Base-by-base conservation (phyloP, 2,113 vertebrate genomes). In the Megatriorchis doriae region DNA sequence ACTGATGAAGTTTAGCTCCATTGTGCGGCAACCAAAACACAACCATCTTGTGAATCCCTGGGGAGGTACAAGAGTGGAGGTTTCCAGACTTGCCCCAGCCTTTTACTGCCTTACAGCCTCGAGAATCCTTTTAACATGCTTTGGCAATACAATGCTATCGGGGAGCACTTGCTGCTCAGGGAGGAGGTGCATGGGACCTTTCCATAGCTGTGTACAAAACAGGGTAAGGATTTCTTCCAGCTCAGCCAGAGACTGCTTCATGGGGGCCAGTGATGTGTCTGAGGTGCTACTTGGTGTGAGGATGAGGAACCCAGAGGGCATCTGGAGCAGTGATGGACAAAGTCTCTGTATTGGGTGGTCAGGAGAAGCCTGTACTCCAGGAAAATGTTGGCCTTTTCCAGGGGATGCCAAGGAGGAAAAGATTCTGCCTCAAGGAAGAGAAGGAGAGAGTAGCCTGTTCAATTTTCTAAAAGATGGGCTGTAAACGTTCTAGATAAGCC, bases 241-340 rank as follows among this genome's bases (percentile, higher is more conserved):
- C 61, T 52, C 25, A 84, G 17, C 11, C 29, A 61, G 34, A 43
- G 14, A 16, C 22, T 40, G 42, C 18, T 63, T 75, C n/a, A 11
- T 0, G 0, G 47, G 34, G 34, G 16, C 17, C 10, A 6, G 43
- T 21, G 4, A 0, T 48, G 32, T 56, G 13, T 59, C 61, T 47
- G 45, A 85, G 78, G 48, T 40, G 34, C 23, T 61, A 1, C 34
- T 61, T 75, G 19, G 16, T 73, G 26, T 43, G 18, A 82, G 43
- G 16, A 11, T 78, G 70, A 81, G 43, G 32, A 87, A 5, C 16
- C 31, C 48, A 77, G 58, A 66, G 55, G 31, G 42, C 9, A 17
- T 22, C 53, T 72, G 66, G n/a, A 91, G 67, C 47, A 80, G 67
- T 21, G 48, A 7, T 86, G 58, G 48, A 19, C 10, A 25, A 75